Evolutionary conservation across 2,888 invertebrate species (phyloP).

Genomic region (Dynastes grantii): DNA sequence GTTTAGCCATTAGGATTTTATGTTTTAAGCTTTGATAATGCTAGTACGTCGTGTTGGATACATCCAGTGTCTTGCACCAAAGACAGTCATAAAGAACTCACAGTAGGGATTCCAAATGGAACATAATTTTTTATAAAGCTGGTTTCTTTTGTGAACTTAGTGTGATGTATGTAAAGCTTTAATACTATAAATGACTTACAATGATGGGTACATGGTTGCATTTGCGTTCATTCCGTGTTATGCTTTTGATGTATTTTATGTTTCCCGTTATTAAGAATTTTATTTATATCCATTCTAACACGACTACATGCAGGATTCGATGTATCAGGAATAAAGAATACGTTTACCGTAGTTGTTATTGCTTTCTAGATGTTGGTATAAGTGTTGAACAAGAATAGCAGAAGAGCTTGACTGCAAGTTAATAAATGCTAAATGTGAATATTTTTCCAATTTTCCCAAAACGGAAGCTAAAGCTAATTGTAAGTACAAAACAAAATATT

Average conservation of each 20-base stretch:
- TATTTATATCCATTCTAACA: background rate
- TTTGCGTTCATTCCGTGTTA: conserved; percentile 1
- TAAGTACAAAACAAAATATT: no score
- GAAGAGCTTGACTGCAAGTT: no score
- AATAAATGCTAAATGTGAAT: no score
- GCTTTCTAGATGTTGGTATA: no score
- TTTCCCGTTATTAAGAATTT: no score
- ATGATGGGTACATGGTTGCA: background rate
- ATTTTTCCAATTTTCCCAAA: no score
- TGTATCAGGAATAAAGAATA: background rate
- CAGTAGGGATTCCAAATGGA: conserved; percentile 53
- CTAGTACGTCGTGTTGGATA: conserved; percentile 4
- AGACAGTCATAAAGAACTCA: conserved; percentile 55
- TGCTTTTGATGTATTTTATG: background rate
- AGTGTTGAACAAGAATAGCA: no score
- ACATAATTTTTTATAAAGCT: conserved; percentile 53
- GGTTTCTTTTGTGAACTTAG: conserved; percentile 55
- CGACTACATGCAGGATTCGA: background rate
- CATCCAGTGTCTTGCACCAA: conserved; percentile 43
- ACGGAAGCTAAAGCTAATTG: no score
- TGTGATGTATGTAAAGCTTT: conserved; percentile 53
- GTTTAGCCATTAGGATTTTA: conserved; percentile 10
- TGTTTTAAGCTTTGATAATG: conserved; percentile 15
- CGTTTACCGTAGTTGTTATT: no score
- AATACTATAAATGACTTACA: conserved; percentile 40